Evolutionary conservation across 2,797 vertebrate genomes (phyloP).

Genomic region (Sebastes steindachneri): DNA sequence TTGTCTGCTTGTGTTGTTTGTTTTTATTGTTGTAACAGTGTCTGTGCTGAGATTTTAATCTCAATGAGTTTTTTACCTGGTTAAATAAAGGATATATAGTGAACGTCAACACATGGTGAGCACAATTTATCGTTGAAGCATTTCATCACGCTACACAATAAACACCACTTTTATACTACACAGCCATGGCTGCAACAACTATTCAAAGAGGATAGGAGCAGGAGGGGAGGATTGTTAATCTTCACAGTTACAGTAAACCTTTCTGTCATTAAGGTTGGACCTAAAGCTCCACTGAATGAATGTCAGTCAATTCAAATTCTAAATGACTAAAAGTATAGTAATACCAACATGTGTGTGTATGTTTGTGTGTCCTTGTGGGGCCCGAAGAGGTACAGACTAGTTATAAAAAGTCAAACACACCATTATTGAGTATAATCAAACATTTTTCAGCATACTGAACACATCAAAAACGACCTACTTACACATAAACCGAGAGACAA

Average conservation of each 20-base stretch:
- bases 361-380: too few species aligned
- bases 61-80: too few species aligned
- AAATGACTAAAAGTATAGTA: background rate
- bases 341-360: background rate
- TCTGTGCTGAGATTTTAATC: too few species aligned
- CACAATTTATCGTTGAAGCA: background rate
- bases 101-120: background rate
- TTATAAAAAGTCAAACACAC: too few species aligned
- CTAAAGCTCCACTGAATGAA: background rate
- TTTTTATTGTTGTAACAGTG: too few species aligned
- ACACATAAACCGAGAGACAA: too few species aligned
- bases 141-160: background rate
- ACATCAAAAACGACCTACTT: too few species aligned
- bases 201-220: background rate
- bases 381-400: too few species aligned
- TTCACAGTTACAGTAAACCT: background rate
- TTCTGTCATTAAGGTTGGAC: background rate
- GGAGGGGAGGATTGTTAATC: background rate
- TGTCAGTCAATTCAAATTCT: background rate
- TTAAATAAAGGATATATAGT: too few species aligned
- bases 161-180: background rate
- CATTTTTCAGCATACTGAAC: too few species aligned
- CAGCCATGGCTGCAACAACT: background rate
- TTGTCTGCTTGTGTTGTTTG: too few species aligned
- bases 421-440: too few species aligned